Evolutionary conservation across 1,140 invertebrate genomes (phyloP), one percentile per base, ranked within the genome.

Genomic region (Portunus trituberculatus): DNA sequence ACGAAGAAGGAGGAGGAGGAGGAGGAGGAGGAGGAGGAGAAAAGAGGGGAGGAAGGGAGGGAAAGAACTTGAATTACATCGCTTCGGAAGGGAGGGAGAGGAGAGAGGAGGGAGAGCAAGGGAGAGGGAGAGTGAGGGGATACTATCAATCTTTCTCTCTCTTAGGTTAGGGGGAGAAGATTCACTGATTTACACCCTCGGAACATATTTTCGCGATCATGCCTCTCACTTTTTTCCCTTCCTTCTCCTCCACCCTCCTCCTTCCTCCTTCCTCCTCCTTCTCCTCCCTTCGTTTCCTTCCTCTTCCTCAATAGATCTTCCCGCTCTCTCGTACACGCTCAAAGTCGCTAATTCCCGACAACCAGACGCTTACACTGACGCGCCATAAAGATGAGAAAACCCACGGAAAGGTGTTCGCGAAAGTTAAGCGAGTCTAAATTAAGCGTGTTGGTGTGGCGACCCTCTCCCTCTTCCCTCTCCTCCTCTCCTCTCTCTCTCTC

Each of bases 391-490:
- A 45, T n/a, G n/a, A 8, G 46, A 59, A 52, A 52, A 52, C 6
- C 48, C 67, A 28, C 90, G n/a, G 67, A 59, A 59, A 59, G 90
- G 48, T 91, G 90, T 14, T 91, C 90, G 46, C 90, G 20, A 59
- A 91, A 91, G 31, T 59, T 91, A 91, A 45, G 90, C 90, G 90
- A 45, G 45, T 52, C 90, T 91, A 91, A 91, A 91, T 91, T 91
- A 91, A n/a, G 46, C 67, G 25, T 20, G 46, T 32, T 52, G 90
- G 90, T 91, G 90, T 46, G 48, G 48, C 48, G 48, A n/a, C n/a
- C n/a, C n/a, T n/a, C n/a, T n/a, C n/a, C n/a, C n/a, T n/a, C n/a
- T n/a, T n/a, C n/a, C n/a, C n/a, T n/a, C n/a, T n/a, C n/a, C n/a
- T n/a, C n/a, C n/a, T n/a, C n/a, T n/a, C n/a, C n/a, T n/a, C n/a